Base-by-base conservation (phyloP, 1,140 invertebrate genomes). In the Heliothis subflexa region DNA sequence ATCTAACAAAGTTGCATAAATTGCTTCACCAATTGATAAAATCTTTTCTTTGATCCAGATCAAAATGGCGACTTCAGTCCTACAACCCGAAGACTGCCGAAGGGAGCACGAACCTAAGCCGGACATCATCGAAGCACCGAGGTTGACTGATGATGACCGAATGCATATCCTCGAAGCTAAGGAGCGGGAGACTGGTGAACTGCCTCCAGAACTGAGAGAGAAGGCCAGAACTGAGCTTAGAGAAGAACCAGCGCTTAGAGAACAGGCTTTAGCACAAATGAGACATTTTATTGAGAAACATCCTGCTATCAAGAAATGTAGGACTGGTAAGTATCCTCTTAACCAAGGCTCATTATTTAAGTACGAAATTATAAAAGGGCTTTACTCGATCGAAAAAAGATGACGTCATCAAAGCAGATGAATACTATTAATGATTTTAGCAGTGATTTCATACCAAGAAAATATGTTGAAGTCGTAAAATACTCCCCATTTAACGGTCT, bases 241-340 rank as follows among this genome's bases (percentile, higher is more conserved):
- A 49, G 97, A 98, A 91, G 97, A 97, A 83, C 96, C 97, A 9
- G 95, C 93, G 0, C 95, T 96, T 7, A 91, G 97, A n/a, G 95
- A 96, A 2, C 96, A 97, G 79, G 95, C 96, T 0, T 84, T 98
- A 80, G 89, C 95, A 25, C 97, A 97, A 87, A 96, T 98, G 88
- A 95, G 97, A 50, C 96, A 97, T 73, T 98, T 97, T 96, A 97
- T 98, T 61, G 88, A 94, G 2, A 97, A 97, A 87, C 97, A 97
- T 95, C 96, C 97, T 0, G 93, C 95, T 12, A 98, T 98, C 45
- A 97, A 96, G 81, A 96, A 95, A 80, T 98, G 97, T 89, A 94
- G 97, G 61, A 97, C 96, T 61, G 96, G 96, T 96, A 86, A 45
- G 18, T 47, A 7, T 54, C n/a, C 11, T 9, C 3, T 13, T 14